Evolutionary conservation across 1,140 invertebrate species (phyloP).

Genomic region (roundworm (Caenorhabditis elegans)): WBcel235 BX284605.5:12028001-12028500

Average conservation of each 20-base stretch:
- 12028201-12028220: neutral
- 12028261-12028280: too few species aligned
- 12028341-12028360: conserved; percentile 16
- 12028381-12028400: conserved; percentile 24
- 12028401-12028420: neutral
- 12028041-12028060: too few species aligned
- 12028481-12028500: too few species aligned
- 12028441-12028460: neutral
- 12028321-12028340: neutral
- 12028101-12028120: too few species aligned
- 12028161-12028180: neutral
- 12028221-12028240: too few species aligned
- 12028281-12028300: neutral
- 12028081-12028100: too few species aligned
- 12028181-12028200: neutral
- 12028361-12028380: conserved; percentile 5
- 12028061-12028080: too few species aligned
- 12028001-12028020: too few species aligned
- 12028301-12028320: neutral
- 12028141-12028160: too few species aligned
- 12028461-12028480: neutral
- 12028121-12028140: too few species aligned
- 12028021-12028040: too few species aligned
- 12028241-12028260: too few species aligned
- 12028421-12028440: neutral